Percentiles rank a stretch among this genome's conserved stretches.
Conservation (phyloP, 2,797 vertebrate species). For the Fringilla coelebs region DNA sequence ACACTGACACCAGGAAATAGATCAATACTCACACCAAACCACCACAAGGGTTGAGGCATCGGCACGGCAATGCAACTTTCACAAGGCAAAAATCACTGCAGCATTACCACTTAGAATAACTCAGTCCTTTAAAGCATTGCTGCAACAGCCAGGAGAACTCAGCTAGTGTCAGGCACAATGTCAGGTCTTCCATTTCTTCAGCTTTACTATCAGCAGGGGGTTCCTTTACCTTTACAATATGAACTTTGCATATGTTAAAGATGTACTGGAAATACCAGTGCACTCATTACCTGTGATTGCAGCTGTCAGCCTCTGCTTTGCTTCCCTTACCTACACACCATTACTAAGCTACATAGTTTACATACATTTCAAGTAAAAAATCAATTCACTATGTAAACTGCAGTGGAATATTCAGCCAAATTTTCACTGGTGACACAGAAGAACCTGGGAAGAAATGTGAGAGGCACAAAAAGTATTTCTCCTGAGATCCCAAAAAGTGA, state of each 20-base stretch:
- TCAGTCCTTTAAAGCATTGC: neutral
- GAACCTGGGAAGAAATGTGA: neutral
- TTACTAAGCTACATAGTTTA: neutral
- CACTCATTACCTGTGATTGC: neutral
- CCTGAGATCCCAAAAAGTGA: neutral
- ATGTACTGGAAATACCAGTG: neutral
- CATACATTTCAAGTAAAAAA: neutral
- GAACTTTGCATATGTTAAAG: neutral
- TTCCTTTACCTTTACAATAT: neutral
- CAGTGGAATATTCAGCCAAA: neutral
- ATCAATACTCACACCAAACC: neutral
- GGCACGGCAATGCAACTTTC: accelerated
- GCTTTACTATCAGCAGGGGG: neutral
- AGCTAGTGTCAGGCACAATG: neutral
- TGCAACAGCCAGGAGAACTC: neutral
- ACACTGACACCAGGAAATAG: neutral
- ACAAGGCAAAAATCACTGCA: neutral
- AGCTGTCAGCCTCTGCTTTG: neutral
- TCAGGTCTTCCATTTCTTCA: neutral
- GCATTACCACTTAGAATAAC: neutral
- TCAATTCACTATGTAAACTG: neutral
- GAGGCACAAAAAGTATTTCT: neutral
- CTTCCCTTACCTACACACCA: neutral
- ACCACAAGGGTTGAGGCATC: neutral
- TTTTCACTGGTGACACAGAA: neutral